These are phyloP conservation scores for Erythrolamprus reginae DNA, from an alignment of 2,113 vertebrate species.

Conservation along the genomic window DNA sequence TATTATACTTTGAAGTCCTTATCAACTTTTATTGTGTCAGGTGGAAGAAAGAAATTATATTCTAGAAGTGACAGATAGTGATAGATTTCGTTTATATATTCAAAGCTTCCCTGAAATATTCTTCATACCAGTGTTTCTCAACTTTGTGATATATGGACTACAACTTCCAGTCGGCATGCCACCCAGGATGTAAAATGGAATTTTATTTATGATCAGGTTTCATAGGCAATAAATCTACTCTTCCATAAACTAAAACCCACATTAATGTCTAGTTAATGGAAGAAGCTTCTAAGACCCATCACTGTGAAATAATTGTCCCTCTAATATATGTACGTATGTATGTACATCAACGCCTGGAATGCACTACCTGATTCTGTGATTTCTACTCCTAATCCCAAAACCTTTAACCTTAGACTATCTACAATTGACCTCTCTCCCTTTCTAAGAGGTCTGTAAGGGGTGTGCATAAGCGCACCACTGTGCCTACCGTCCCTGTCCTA, in stretches of 20 bases:
- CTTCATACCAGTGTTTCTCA: neutral
- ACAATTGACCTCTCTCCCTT: too few species aligned
- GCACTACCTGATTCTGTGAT: too few species aligned
- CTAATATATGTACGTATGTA: too few species aligned
- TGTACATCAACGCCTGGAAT: too few species aligned
- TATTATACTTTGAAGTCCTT: neutral
- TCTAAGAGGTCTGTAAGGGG: too few species aligned
- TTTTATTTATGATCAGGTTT: neutral
- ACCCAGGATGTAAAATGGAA: neutral
- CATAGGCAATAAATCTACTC: neutral
- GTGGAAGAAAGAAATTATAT: neutral
- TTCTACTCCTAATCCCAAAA: too few species aligned
- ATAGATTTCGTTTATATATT: neutral
- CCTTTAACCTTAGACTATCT: too few species aligned
- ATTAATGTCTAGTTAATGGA: neutral
- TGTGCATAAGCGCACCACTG: too few species aligned
- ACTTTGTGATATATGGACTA: neutral
- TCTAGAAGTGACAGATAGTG: neutral
- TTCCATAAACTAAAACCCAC: neutral
- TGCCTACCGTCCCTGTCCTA: too few species aligned
- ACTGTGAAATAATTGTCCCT: neutral
- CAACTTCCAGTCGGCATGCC: too few species aligned
- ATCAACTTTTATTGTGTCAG: neutral
- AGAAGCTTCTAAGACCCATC: neutral
- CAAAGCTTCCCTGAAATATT: neutral